These are phyloP conservation scores for Nasua narica DNA, from an alignment of 2,797 vertebrate genomes.

Conservation along the genomic window DNA sequence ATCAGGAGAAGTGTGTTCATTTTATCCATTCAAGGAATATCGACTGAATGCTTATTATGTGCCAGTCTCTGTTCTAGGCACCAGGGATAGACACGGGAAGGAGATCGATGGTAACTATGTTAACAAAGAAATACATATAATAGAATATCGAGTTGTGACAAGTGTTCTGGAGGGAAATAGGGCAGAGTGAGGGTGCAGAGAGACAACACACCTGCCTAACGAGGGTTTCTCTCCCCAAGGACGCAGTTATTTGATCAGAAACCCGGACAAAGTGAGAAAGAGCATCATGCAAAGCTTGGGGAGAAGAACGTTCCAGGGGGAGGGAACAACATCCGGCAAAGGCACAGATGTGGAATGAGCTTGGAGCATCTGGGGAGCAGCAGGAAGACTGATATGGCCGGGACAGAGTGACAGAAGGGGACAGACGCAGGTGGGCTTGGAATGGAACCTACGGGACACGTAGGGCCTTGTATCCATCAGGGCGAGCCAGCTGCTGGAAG, in stretches of 20 bases:
- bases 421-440: background rate
- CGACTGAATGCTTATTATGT: background rate
- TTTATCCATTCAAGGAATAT: background rate
- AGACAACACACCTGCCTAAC: background rate
- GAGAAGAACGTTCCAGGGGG: background rate
- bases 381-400: background rate
- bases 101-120: background rate
- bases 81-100: background rate
- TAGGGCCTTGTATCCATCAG: background rate
- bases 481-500: background rate
- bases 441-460: no score
- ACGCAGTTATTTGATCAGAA: background rate
- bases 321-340: background rate
- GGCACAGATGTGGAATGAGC: background rate
- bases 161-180: background rate
- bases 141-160: no score
- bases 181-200: background rate
- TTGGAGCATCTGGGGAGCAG: background rate
- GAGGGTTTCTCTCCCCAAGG: background rate
- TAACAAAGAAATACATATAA: background rate
- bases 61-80: background rate
- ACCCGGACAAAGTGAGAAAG: background rate
- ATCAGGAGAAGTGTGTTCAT: background rate
- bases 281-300: background rate
- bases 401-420: background rate